phyloP scores from a whole-genome alignment of 2,113 vertebrate species.

The Tinamus guttatus region DNA sequence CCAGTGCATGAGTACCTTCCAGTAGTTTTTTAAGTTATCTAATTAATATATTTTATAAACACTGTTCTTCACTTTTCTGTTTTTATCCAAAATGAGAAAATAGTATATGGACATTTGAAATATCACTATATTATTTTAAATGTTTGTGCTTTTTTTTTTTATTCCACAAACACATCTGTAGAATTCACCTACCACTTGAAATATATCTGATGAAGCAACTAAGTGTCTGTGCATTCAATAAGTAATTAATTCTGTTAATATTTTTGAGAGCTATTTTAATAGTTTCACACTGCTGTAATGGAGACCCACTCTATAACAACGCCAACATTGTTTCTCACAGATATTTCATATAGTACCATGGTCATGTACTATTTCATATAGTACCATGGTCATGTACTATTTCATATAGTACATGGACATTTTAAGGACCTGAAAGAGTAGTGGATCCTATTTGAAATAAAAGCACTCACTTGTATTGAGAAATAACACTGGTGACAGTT shows the following conservation, averaged over 20 bases:
- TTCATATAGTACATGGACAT: neutral
- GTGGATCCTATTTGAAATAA: neutral
- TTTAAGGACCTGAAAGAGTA: neutral
- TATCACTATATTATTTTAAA: neutral
- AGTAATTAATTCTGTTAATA: neutral
- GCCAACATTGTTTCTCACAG: neutral
- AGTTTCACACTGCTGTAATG: neutral
- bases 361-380: neutral
- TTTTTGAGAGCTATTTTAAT: neutral
- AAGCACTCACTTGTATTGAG: neutral
- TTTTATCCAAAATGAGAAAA: neutral
- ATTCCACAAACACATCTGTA: neutral
- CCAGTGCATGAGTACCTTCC: neutral
- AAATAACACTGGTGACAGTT: neutral
- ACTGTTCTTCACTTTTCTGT: neutral
- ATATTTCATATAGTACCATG: neutral
- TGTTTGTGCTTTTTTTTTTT: neutral
- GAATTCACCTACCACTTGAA: neutral
- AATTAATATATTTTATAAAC: neutral
- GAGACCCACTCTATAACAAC: neutral
- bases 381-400: neutral
- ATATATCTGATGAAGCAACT: neutral
- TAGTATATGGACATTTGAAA: rapidly evolving
- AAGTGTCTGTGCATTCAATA: neutral
- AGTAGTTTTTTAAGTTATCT: neutral